Percentiles rank a stretch among this genome's conserved stretches.
phyloP scores from a whole-genome alignment of 1,140 invertebrate species.

The Rhyacophila brunnea region DNA sequence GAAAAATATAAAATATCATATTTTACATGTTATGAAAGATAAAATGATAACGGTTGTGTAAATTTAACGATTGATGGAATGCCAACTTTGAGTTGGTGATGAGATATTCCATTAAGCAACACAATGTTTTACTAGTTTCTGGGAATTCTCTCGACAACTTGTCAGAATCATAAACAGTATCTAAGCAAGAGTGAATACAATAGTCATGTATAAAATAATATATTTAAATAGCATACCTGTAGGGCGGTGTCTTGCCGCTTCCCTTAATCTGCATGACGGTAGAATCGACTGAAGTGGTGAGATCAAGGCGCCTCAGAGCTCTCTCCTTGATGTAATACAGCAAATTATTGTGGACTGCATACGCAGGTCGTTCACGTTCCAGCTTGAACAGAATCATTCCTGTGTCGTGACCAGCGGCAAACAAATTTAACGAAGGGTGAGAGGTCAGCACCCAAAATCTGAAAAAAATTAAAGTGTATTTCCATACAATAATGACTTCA shows the following conservation, averaged over 20 bases:
- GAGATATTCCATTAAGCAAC: too few species aligned
- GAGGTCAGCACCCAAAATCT: slow-evolving; percentile 94
- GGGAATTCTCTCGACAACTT: too few species aligned
- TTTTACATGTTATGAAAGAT: too few species aligned
- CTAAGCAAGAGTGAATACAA: too few species aligned
- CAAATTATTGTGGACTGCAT: slow-evolving; percentile 89
- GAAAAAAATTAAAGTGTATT: too few species aligned
- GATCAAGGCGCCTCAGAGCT: slow-evolving; percentile 86
- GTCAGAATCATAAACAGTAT: too few species aligned
- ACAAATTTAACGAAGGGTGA: slow-evolving; percentile 84
- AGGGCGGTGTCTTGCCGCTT: slow-evolving; percentile 68
- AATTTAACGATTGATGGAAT: too few species aligned
- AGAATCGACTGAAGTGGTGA: slow-evolving; percentile 89
- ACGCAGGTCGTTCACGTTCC: slow-evolving; percentile 94
- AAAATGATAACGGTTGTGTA: too few species aligned
- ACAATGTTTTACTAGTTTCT: too few species aligned
- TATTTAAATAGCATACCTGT: slow-evolving; percentile 56
- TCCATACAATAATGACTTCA: too few species aligned
- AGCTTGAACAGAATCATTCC: slow-evolving; percentile 77
- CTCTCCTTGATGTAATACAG: slow-evolving; percentile 97
- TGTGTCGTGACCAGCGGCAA: slow-evolving; percentile 94
- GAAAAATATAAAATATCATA: too few species aligned
- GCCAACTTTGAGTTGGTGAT: too few species aligned
- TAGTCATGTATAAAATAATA: neutral
- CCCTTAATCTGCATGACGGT: slow-evolving; percentile 92